Evolutionary conservation across 2,888 invertebrate species (phyloP).

Genomic region (Brassicogethes aeneus): DNA sequence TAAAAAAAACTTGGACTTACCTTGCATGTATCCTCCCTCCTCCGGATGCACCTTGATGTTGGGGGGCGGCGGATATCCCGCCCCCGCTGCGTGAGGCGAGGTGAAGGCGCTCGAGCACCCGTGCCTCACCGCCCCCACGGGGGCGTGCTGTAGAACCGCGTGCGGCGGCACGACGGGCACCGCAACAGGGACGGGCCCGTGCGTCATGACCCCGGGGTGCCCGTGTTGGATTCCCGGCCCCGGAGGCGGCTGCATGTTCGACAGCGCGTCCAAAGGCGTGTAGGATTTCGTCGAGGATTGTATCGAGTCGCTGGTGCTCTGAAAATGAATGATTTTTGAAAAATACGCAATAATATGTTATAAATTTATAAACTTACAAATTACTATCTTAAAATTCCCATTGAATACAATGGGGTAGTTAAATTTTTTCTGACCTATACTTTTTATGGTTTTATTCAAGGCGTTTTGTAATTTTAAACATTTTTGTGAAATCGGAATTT

Average conservation of each 20-base stretch:
- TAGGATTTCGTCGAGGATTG: constrained; percentile 55
- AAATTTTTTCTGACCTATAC: too few relatives aligned
- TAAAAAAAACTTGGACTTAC: too few relatives aligned
- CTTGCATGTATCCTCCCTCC: constrained; percentile 29
- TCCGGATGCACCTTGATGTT: constrained; percentile 33
- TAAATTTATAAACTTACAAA: too few relatives aligned
- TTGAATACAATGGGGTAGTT: too few relatives aligned
- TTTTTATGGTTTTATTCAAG: too few relatives aligned
- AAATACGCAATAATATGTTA: too few relatives aligned
- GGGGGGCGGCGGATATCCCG: constrained; percentile 28
- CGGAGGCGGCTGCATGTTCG: constrained; percentile 81
- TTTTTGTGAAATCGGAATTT: too few relatives aligned
- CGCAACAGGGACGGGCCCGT: constrained; percentile 19
- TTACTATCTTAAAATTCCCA: too few relatives aligned
- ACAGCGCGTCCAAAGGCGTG: constrained; percentile 73
- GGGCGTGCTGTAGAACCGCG: constrained; percentile 37
- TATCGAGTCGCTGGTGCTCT: constrained; percentile 22
- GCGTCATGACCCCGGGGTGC: constrained; percentile 24
- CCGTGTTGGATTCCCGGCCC: constrained; percentile 38
- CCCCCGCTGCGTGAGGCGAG: constrained; percentile 43
- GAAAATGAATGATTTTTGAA: too few relatives aligned
- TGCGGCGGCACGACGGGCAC: constrained; percentile 32
- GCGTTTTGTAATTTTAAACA: too few relatives aligned
- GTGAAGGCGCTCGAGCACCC: constrained; percentile 56
- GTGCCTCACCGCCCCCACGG: constrained; percentile 37